Conservation (phyloP, 2,888 invertebrate species). For the Oscheius onirici region DNA sequence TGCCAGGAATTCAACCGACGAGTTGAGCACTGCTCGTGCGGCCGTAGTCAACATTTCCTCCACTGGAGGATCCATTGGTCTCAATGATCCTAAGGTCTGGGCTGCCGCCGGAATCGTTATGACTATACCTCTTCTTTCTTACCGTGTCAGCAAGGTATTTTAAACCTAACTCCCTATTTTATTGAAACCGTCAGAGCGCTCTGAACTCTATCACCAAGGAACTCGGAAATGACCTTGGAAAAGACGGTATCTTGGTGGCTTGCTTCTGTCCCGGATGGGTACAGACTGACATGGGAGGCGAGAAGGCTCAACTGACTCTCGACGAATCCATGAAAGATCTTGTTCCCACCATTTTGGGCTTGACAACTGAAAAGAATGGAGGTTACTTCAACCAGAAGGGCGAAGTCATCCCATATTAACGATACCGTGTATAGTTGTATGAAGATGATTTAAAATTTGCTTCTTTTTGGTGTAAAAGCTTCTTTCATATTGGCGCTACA, state of each 20-base stretch:
- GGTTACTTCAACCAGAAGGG: slow-evolving; percentile 24
- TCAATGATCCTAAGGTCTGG: slow-evolving; percentile 28
- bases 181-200: slow-evolving; percentile 3
- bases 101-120: background rate
- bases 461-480: slow-evolving; percentile 40
- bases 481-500: too few relatives aligned
- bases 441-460: slow-evolving; percentile 68
- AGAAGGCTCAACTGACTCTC: slow-evolving; percentile 38
- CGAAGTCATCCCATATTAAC: slow-evolving; percentile 32
- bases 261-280: slow-evolving; percentile 42
- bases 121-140: slow-evolving; percentile 34
- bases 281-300: slow-evolving; percentile 57
- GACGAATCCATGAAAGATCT: slow-evolving; percentile 17
- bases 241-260: slow-evolving; percentile 28
- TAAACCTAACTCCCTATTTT: background rate
- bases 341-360: slow-evolving; percentile 18
- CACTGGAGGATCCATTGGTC: slow-evolving; percentile 31
- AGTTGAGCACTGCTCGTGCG: slow-evolving; percentile 32
- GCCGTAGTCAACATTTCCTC: slow-evolving; percentile 48
- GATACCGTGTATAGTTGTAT: background rate
- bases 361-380: slow-evolving; percentile 22
- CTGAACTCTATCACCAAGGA: slow-evolving; percentile 18
- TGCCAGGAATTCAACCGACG: background rate
- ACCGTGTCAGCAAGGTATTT: slow-evolving; percentile 42
- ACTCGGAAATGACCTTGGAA: slow-evolving; percentile 19